Evolutionary conservation across 2,888 invertebrate genomes (phyloP).

Genomic region (Lycia hirtaria): DNA sequence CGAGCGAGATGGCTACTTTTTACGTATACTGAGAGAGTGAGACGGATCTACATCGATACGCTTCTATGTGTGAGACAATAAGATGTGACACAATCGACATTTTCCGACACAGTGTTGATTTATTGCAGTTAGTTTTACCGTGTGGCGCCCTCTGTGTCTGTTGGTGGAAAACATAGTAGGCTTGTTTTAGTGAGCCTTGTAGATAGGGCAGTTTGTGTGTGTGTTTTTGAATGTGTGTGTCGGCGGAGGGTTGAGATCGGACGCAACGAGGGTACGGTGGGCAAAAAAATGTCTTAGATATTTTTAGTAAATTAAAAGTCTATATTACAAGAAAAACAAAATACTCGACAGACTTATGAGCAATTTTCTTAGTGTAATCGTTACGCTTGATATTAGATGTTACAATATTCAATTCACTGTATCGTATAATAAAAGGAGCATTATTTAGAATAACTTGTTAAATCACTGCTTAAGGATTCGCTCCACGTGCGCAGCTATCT

Average conservation of each 20-base stretch:
- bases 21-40: slow-evolving; percentile 39
- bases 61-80: slow-evolving; percentile 54
- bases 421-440: too few species aligned
- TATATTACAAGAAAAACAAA: too few species aligned
- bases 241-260: slow-evolving; percentile 72
- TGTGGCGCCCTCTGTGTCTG: slow-evolving; percentile 55
- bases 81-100: slow-evolving; percentile 46
- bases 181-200: slow-evolving; percentile 43
- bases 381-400: too few species aligned
- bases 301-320: too few species aligned
- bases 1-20: slow-evolving; percentile 36
- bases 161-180: slow-evolving; percentile 45
- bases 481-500: too few species aligned
- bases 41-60: slow-evolving; percentile 51
- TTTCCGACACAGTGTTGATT: slow-evolving; percentile 23
- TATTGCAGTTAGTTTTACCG: slow-evolving; percentile 16
- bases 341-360: neutral
- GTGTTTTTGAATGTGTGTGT: slow-evolving; percentile 39
- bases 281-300: slow-evolving; percentile 47
- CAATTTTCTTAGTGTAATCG: too few species aligned
- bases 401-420: too few species aligned
- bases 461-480: too few species aligned
- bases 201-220: slow-evolving; percentile 30
- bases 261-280: slow-evolving; percentile 62
- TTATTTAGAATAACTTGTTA: too few species aligned